These are phyloP conservation scores for Acrossocheilus fasciatus DNA, from an alignment of 2,797 vertebrate genomes.

Conservation along the genomic window DNA sequence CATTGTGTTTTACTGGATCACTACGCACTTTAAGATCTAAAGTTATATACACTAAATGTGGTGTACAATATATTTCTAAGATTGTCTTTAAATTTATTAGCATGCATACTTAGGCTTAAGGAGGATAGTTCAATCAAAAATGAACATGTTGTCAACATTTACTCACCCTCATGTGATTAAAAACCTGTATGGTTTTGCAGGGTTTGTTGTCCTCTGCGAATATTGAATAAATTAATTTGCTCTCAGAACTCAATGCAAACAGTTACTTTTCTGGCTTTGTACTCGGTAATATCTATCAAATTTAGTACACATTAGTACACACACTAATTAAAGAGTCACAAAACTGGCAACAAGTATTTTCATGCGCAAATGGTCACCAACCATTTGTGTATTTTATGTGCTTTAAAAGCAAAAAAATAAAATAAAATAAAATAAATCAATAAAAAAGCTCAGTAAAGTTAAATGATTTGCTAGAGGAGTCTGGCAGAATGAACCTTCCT, in stretches of 20 bases:
- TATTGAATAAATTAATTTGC: neutral
- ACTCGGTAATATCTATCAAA: neutral
- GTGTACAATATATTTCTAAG: neutral
- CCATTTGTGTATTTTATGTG: neutral
- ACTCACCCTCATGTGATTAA: neutral
- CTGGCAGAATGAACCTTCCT: conserved; percentile 3
- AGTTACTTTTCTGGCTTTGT: neutral
- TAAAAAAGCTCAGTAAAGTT: neutral
- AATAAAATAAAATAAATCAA: too few species aligned
- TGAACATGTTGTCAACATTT: neutral
- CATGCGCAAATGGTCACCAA: neutral
- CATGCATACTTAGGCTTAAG: conserved; percentile 1
- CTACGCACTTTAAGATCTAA: neutral
- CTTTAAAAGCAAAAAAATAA: neutral
- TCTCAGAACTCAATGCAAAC: neutral
- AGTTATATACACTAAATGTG: conserved; percentile 7
- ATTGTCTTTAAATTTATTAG: neutral
- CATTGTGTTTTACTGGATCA: conserved; percentile 26
- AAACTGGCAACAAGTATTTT: neutral
- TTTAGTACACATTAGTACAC: neutral
- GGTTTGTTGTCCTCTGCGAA: neutral
- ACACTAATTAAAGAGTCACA: neutral
- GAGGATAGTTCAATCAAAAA: neutral
- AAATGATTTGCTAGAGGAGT: conserved; percentile 1
- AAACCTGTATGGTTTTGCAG: neutral